Conservation (phyloP, 1,140 invertebrate genomes). For the Mylabris phalerata region DNA sequence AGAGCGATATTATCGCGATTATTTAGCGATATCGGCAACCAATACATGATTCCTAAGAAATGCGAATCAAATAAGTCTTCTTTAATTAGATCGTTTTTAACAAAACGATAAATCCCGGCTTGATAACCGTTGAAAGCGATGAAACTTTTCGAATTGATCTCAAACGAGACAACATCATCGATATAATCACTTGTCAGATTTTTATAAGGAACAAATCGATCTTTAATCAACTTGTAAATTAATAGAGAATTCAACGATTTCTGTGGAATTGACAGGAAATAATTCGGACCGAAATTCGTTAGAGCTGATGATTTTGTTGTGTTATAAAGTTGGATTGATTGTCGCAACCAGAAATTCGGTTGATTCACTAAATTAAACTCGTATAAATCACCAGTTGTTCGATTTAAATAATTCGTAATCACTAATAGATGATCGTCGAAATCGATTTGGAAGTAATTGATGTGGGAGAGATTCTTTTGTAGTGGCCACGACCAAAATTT, state of each 20-base stretch:
- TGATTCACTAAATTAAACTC: conserved; percentile 13
- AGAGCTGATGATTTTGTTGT: conserved; percentile 10
- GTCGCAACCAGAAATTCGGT: conserved; percentile 16
- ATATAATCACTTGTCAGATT: conserved; percentile 19
- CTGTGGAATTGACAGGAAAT: conserved; percentile 29
- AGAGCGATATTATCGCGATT: conserved; percentile 47
- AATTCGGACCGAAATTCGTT: conserved; percentile 1
- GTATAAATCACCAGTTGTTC: conserved; percentile 18
- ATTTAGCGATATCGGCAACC: conserved; percentile 42
- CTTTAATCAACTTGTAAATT: conserved; percentile 24
- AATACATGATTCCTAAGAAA: conserved; percentile 32
- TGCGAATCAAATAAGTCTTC: conserved; percentile 26
- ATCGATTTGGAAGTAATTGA: conserved; percentile 20
- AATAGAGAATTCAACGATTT: conserved; percentile 15
- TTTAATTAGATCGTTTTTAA: conserved; percentile 36
- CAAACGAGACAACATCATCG: conserved; percentile 31
- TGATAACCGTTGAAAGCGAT: conserved; percentile 41
- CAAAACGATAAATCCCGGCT: conserved; percentile 43
- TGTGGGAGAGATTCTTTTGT: conserved; percentile 13
- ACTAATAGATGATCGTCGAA: conserved; percentile 14
- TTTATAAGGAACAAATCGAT: conserved; percentile 21
- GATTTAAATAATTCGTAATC: conserved; percentile 3
- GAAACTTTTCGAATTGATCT: conserved; percentile 43
- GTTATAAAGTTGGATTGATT: conserved; percentile 11
- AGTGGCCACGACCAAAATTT: conserved; percentile 20